These are phyloP conservation scores for Stegostoma tigrinum DNA, from an alignment of 2,113 vertebrate genomes.

Conservation along the genomic window DNA sequence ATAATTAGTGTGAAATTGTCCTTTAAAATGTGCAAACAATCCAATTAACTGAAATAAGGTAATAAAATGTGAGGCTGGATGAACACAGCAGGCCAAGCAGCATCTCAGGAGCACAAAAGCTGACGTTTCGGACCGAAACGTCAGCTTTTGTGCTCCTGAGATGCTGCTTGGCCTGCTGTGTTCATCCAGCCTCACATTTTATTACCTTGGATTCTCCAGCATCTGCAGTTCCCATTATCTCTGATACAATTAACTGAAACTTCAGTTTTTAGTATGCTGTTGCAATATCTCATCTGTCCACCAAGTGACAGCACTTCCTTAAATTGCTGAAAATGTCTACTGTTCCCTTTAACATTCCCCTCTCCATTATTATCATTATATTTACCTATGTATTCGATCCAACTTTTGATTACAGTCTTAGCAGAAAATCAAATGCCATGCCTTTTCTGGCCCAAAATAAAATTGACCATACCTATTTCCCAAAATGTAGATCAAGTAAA, in stretches of 20 bases:
- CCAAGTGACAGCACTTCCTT: not conserved
- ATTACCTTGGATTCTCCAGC: too few species aligned
- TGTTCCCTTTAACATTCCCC: not conserved
- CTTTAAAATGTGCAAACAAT: slow-evolving; percentile 25
- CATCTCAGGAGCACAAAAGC: too few species aligned
- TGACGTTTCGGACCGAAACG: too few species aligned
- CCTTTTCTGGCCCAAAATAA: not conserved
- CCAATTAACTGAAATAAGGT: not conserved
- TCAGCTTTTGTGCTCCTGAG: too few species aligned
- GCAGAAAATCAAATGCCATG: not conserved
- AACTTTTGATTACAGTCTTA: too few species aligned
- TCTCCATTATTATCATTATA: not conserved
- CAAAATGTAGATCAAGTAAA: not conserved
- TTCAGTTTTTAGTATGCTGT: not conserved
- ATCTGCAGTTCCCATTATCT: too few species aligned
- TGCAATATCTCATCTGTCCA: slow-evolving; percentile 4
- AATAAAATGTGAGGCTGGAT: too few species aligned
- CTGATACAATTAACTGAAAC: not conserved
- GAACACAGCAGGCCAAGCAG: too few species aligned
- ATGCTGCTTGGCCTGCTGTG: too few species aligned
- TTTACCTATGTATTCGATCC: too few species aligned
- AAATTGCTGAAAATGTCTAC: not conserved
- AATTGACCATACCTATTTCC: not conserved
- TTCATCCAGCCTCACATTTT: too few species aligned
- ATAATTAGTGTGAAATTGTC: slow-evolving; percentile 29